phyloP scores from a whole-genome alignment of 53 echinoderm and acorn worm genomes.

The Paracentrotus lividus region DNA sequence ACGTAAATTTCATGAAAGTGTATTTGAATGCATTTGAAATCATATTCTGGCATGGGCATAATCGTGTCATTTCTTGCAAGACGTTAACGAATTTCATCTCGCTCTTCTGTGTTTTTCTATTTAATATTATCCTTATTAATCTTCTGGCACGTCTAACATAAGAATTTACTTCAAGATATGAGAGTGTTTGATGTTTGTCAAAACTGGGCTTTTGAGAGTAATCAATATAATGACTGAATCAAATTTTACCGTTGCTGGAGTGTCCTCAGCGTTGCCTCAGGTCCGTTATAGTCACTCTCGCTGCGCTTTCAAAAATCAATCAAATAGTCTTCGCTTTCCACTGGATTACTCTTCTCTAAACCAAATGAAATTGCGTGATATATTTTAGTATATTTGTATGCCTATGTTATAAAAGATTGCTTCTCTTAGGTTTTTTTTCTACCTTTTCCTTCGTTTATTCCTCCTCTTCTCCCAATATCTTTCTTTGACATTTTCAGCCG shows the following conservation, averaged over 20 bases:
- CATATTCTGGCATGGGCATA: not conserved
- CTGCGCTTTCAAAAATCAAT: not conserved
- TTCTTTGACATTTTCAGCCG: not conserved
- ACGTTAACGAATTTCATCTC: not conserved
- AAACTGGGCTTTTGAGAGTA: not conserved
- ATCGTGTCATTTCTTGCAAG: not conserved
- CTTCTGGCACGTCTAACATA: not conserved
- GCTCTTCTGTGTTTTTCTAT: conserved; percentile 18
- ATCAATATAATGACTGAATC: conserved; percentile 28
- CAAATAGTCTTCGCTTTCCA: not conserved
- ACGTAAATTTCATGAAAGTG: not conserved
- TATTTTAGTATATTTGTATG: not conserved
- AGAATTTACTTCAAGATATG: not conserved
- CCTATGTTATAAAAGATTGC: not conserved
- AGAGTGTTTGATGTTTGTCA: not conserved
- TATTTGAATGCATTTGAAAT: conserved; percentile 7
- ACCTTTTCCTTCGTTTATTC: too few relatives aligned
- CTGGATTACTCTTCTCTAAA: not conserved
- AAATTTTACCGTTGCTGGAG: not conserved
- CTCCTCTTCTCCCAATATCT: not conserved
- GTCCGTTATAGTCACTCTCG: not conserved
- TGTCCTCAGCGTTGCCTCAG: not conserved
- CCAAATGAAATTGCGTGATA: not conserved
- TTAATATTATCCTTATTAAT: not conserved
- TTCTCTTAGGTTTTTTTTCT: not conserved